Evolutionary conservation across 2,113 vertebrate genomes (phyloP), one percentile per base, ranked within the genome.

Genomic region (Canis aureus): DNA sequence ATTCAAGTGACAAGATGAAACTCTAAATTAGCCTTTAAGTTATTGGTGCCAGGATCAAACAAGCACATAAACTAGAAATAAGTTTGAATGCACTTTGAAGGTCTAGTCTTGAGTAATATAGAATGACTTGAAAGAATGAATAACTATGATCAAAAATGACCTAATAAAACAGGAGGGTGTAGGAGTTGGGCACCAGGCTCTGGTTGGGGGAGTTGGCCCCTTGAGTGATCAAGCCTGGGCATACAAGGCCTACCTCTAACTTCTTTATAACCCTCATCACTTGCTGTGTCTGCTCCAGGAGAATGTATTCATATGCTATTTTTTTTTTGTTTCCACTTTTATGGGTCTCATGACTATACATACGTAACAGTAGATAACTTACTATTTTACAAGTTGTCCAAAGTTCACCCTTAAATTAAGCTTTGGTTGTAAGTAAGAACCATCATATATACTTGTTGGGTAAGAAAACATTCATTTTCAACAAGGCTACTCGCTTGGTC

Each of bases 11-110:
- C 81, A 94, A 43, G 73, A 81, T 73, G 29, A 90, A 96, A 94
- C 66, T 83, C 82, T 96, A 96, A 96, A 92, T 94, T 92, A 95
- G 96, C 87, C 92, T 96, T 96, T 86, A 78, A 91, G 43, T 60
- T 76, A 66, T 97, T 96, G 90, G 51, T 86, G 20, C 53, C 25
- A 87, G 62, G 15, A 95, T 60, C 67, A 96, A 87, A 79, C 35
- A 87, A 25, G 15, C 59, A 76, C 27, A 64, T 74, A 29, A 69
- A 71, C 67, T 59, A 83, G 19, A 79, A n/a, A 38, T 2, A 51
- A 82, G 49, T 74, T 38, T 73, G 25, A 73, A 73, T 1, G 1
- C 17, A 57, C 32, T 69, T 55, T 62, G 67, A 95, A 87, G 22
- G 66, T 13, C 60, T 79, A 53, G 55, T 66, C 51, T 60, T 86